Base-by-base conservation (phyloP, 2,797 vertebrate genomes). In the Bryconaethiops microstoma region DNA sequence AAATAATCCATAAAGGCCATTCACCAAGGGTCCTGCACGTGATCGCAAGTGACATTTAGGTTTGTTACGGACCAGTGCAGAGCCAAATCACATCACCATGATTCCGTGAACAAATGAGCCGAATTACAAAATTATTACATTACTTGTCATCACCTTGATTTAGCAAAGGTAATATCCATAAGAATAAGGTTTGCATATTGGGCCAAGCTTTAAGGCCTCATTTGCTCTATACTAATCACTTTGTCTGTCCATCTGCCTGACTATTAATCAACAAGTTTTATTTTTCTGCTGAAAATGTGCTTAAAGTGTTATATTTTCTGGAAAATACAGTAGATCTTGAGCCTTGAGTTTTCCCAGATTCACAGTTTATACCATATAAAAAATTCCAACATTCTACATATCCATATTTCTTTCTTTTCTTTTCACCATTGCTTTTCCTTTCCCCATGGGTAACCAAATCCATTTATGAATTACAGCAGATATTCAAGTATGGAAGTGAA, bases 1-100 rank as follows among this genome's bases (percentile, higher is more conserved):
- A 86, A 82, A 87, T 93, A 90, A 94, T 92, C 90, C 87, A 83
- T 50, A 69, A 87, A 86, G 83, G 84, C 70, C 84, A 88, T 89
- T 78, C 86, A 77, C 63, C 77, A 73, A 87, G 80, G 76, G 81
- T 79, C 82, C 62, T 77, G 87, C 89, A 89, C 76, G 55, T 74
- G 63, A 91, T 90, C 86, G 84, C 78, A 85, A 74, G 85, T 92
- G 92, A 92, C 91, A 93, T 94, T 92, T 93, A 88, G 69, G 74
- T 80, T 80, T 78, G 79, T 83, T 78, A 78, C 74, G 69, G 54
- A 76, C 78, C 77, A 80, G 42, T 80, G 78, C 50, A 69, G 76
- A 74, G 69, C 42, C 23, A 78, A 78, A 62, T 75, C 76, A 19
- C 63, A 68, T 74, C 57, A 83, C 76, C 64, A 64, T 55, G 72